Conservation (phyloP, 2,888 invertebrate species). For the Himalopsyche kuldschensis region DNA sequence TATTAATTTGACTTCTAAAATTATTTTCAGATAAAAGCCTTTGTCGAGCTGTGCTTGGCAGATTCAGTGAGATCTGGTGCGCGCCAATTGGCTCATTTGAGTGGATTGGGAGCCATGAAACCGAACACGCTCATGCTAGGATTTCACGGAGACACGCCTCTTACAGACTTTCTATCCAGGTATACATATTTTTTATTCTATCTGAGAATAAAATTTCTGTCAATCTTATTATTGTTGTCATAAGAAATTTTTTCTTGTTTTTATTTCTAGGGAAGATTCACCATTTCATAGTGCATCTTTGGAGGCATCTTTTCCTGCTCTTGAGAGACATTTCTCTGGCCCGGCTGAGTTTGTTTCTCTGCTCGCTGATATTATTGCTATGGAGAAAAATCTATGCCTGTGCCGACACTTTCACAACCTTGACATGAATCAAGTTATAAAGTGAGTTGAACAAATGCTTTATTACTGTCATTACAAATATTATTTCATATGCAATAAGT, state of each 20-base stretch:
- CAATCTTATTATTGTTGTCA: no score
- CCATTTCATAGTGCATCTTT: conserved; percentile 60
- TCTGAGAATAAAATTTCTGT: background rate
- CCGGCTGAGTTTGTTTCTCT: conserved; percentile 78
- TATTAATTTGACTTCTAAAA: background rate
- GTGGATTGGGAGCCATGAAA: conserved; percentile 99
- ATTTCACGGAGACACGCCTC: conserved; percentile 79
- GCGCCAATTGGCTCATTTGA: conserved; percentile 85
- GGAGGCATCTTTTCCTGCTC: conserved; percentile 44
- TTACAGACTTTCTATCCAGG: conserved; percentile 79
- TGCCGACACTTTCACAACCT: conserved; percentile 88
- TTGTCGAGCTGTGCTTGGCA: conserved; percentile 91
- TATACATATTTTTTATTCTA: conserved; percentile 42
- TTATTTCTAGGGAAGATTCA: conserved; percentile 56
- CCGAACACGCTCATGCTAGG: conserved; percentile 96
- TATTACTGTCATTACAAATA: no score
- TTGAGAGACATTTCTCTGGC: conserved; percentile 39
- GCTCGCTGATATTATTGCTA: conserved; percentile 83
- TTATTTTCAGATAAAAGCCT: conserved; percentile 76
- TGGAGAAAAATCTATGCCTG: conserved; percentile 93
- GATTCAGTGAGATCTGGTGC: conserved; percentile 85
- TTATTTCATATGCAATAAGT: no score
- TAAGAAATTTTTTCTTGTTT: conserved; percentile 2
- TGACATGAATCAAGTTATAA: conserved; percentile 75
- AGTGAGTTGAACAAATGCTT: conserved; percentile 55